Evolutionary conservation across 2,888 invertebrate species (phyloP), one percentile per base, ranked within the genome.

Genomic region (Brachylomia viminalis): DNA sequence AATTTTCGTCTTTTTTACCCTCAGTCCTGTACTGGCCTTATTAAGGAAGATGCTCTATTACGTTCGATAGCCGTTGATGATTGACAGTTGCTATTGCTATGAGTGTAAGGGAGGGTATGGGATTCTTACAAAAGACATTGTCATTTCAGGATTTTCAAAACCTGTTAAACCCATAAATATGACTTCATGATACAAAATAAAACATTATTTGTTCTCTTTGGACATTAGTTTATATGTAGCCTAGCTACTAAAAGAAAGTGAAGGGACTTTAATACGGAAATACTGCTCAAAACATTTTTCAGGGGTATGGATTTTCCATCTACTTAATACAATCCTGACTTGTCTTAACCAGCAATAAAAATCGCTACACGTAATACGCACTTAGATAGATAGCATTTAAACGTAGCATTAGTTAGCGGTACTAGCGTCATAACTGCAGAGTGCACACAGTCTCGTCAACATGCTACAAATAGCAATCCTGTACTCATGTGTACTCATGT

Each of bases 1-100:
- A 95, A 95, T 94, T 95, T 94, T 91, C 90, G 88, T 90, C 90
- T 94, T 96, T 95, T 95, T 94, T 93, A 81, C 83, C 82, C 84
- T 77, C 73, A 78, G 79, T 86, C 88, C 88, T 90, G 90, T 86
- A 82, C 86, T 87, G 86, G 88, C 86, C 95, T 93, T 95, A 94
- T 93, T 94, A 92, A 93, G 94, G 89, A 90, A 89, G 88, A 89
- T 91, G 89, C 90, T 88, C 89, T 91, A 93, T 93, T 94, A 92
- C 92, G 89, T 90, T 85, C 84, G 77, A 80, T 83, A 87, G 89
- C 84, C 81, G 81, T 86, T 86, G 75, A 80, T 91, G 90, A 91
- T 91, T 92, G 93, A 93, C 92, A 92, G 90, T 90, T 85, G 88
- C 92, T 92, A 92, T 92, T 91, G 90, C 90, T 85, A 89, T 90